A percentile compares a stretch with the other conserved stretches of the same genome.
Evolutionary conservation across 1,140 invertebrate genomes (phyloP).

Genomic region (Nephila pilipes): DNA sequence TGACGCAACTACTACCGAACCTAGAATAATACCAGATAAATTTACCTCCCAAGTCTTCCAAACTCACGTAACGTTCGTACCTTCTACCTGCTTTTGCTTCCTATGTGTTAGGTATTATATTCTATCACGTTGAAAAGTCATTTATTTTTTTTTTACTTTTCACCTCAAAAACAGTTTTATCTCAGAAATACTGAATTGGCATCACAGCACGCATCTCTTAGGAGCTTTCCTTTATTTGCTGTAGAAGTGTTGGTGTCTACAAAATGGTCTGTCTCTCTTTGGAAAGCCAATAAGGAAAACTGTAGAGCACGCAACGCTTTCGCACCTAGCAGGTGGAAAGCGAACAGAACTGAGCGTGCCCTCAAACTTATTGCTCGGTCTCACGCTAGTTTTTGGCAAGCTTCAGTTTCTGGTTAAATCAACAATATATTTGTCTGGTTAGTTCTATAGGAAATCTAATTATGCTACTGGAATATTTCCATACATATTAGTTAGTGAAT

Average conservation of each 20-base stretch:
- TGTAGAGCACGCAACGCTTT: conserved; percentile 17
- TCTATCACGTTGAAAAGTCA: conserved; percentile 19
- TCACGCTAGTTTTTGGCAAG: conserved; percentile 14
- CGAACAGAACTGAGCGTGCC: conserved; percentile 34
- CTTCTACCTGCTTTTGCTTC: neutral
- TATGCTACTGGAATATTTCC: too few species aligned
- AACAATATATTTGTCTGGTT: neutral
- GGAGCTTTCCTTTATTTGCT: neutral
- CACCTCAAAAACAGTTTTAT: neutral
- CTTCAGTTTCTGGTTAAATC: neutral
- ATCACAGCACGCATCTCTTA: neutral
- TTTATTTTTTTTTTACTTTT: neutral
- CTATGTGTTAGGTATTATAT: neutral
- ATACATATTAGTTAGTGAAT: too few species aligned
- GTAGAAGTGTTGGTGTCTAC: neutral
- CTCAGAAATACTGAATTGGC: neutral
- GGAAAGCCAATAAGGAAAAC: conserved; percentile 29
- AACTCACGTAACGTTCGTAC: neutral
- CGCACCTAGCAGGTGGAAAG: conserved; percentile 38
- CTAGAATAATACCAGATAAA: too few species aligned
- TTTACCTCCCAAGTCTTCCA: neutral
- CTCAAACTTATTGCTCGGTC: neutral
- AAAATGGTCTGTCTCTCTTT: neutral
- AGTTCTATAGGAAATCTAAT: neutral
- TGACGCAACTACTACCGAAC: too few species aligned